Conservation (phyloP, 2,888 invertebrate genomes). For the Phalangium opilio region DNA sequence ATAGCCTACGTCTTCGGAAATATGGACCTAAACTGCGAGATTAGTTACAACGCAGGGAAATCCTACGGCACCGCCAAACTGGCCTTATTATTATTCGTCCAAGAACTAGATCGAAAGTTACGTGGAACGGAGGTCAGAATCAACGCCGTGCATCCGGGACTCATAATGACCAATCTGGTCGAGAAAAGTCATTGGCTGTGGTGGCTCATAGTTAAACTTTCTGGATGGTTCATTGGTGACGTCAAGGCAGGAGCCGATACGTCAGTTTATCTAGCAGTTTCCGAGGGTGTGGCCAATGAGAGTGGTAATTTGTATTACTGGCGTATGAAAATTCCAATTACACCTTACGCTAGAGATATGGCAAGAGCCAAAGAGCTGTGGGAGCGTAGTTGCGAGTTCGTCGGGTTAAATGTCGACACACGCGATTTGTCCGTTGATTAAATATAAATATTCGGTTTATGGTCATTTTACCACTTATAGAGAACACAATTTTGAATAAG, state of each 20-base stretch:
- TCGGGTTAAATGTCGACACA: too few species aligned
- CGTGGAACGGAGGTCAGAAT: slow-evolving; percentile 50
- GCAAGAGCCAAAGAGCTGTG: too few species aligned
- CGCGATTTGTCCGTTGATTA: too few species aligned
- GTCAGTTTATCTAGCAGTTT: slow-evolving; percentile 3
- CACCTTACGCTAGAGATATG: too few species aligned
- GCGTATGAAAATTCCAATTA: too few species aligned
- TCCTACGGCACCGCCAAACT: slow-evolving; percentile 84
- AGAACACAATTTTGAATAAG: too few species aligned
- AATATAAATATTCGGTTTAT: too few species aligned
- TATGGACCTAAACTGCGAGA: slow-evolving; percentile 34
- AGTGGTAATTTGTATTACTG: too few species aligned
- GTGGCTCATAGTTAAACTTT: too few species aligned
- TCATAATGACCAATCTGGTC: slow-evolving; percentile 52
- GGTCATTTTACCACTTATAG: too few species aligned
- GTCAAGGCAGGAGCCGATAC: slow-evolving; percentile 2
- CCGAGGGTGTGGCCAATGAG: background rate
- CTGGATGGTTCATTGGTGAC: too few species aligned
- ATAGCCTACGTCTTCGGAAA: slow-evolving; percentile 17
- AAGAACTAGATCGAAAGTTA: slow-evolving; percentile 57
- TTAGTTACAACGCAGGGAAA: slow-evolving; percentile 60
- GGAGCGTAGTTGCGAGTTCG: too few species aligned
- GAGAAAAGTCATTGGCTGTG: slow-evolving; percentile 3
- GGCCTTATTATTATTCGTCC: slow-evolving; percentile 66
- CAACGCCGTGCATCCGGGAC: slow-evolving; percentile 76